Percentiles rank a stretch among this genome's conserved stretches.
phyloP scores from a whole-genome alignment of 2,888 invertebrate genomes.

The Rotaria macrura region DNA sequence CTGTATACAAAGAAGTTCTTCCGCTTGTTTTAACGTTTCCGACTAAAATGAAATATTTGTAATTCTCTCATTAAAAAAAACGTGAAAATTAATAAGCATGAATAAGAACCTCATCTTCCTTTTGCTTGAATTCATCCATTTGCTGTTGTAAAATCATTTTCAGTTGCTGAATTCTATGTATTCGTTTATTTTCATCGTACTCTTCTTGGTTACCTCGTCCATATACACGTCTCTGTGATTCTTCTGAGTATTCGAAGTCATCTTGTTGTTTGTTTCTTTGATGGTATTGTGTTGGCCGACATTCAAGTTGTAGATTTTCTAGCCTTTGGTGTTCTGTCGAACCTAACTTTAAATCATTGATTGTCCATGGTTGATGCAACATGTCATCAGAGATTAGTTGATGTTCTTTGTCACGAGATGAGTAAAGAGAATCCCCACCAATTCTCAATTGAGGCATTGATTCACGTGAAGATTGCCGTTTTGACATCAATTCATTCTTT shows the following conservation, averaged over 20 bases:
- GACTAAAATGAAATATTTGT: conserved; percentile 37
- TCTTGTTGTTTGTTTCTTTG: no score
- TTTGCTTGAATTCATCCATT: conserved; percentile 43
- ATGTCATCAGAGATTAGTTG: no score
- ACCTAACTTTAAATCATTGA: conserved; percentile 46
- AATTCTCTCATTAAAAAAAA: neutral
- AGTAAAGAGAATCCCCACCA: conserved; percentile 40
- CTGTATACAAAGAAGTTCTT: conserved; percentile 40
- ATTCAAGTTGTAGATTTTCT: conserved; percentile 41
- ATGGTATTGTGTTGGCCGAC: conserved; percentile 38
- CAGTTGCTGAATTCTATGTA: conserved; percentile 39
- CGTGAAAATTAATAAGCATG: neutral
- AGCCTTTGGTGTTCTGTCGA: conserved; percentile 42
- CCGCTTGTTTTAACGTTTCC: conserved; percentile 39
- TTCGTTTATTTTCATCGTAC: conserved; percentile 38
- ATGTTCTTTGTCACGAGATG: conserved; percentile 45
- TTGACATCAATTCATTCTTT: neutral
- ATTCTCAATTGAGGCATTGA: conserved; percentile 43
- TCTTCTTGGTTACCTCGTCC: conserved; percentile 39
- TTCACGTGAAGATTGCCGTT: neutral
- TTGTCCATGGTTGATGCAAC: conserved; percentile 37
- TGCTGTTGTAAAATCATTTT: conserved; percentile 41
- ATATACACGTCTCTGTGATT: conserved; percentile 37
- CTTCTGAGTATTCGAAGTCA: conserved; percentile 38
- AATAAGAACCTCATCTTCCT: conserved; percentile 42